Conservation (phyloP, 2,113 vertebrate genomes). For the Corythoichthys intestinalis region DNA sequence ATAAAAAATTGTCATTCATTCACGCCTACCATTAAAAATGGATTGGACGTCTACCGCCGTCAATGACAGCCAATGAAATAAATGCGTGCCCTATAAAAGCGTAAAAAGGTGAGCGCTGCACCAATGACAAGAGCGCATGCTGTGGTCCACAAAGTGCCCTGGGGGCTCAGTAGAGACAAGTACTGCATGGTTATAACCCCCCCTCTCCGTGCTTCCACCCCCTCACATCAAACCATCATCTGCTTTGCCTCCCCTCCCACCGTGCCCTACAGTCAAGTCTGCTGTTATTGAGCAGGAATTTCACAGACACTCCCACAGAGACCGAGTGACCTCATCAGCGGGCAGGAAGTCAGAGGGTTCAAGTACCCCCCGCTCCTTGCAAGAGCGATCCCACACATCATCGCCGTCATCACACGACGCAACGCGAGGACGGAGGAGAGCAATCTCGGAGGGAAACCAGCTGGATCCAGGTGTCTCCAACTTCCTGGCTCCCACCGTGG, state of each 20-base stretch:
- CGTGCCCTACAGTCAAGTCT: slow-evolving; percentile 37
- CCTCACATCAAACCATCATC: slow-evolving; percentile 23
- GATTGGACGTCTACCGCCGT: too few species aligned
- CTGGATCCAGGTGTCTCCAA: slow-evolving; percentile 56
- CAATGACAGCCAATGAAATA: too few species aligned
- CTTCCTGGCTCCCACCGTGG: slow-evolving; percentile 39
- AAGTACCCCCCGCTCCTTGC: slow-evolving; percentile 59
- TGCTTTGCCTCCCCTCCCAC: slow-evolving; percentile 16
- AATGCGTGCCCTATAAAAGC: too few species aligned
- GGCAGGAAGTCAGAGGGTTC: slow-evolving; percentile 76
- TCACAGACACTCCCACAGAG: slow-evolving; percentile 72
- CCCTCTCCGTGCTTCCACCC: slow-evolving; percentile 18
- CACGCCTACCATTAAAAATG: too few species aligned
- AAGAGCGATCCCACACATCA: slow-evolving; percentile 74
- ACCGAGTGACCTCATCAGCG: slow-evolving; percentile 73
- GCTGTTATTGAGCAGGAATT: slow-evolving; percentile 66
- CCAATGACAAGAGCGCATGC: slow-evolving; percentile 56
- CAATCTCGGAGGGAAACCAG: slow-evolving; percentile 23
- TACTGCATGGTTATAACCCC: slow-evolving; percentile 13
- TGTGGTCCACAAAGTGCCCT: slow-evolving; percentile 40
- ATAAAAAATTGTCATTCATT: too few species aligned
- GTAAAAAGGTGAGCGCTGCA: slow-evolving; percentile 29
- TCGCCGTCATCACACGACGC: slow-evolving; percentile 32
- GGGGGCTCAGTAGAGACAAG: slow-evolving; percentile 36
- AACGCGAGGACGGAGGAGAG: slow-evolving; percentile 19